phyloP scores from a whole-genome alignment of 2,113 vertebrate genomes.

The Scortum barcoo region DNA sequence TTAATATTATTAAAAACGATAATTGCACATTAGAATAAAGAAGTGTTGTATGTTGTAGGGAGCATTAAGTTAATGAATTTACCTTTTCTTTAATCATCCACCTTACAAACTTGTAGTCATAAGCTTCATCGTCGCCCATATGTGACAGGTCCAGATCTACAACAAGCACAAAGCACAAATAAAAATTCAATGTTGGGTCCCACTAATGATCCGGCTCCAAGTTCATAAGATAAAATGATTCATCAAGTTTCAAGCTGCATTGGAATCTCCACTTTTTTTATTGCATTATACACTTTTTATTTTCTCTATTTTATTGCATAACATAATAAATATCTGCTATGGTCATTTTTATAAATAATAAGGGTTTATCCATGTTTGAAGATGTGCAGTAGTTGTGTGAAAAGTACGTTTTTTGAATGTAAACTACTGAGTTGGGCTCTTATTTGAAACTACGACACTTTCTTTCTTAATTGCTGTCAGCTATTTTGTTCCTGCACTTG shows the following conservation, averaged over 20 bases:
- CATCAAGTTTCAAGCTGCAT: not conserved
- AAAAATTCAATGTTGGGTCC: not conserved
- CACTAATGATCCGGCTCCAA: not conserved
- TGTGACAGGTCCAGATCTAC: conserved; percentile 91
- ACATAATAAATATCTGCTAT: too few relatives aligned
- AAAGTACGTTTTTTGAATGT: not conserved
- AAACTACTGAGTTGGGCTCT: not conserved
- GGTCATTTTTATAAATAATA: not conserved
- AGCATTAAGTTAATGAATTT: not conserved
- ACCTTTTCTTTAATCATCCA: conserved; percentile 99
- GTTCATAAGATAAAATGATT: not conserved
- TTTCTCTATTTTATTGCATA: too few relatives aligned
- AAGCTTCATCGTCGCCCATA: conserved; percentile 85
- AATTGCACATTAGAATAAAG: not conserved
- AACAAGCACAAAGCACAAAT: conserved; percentile 9
- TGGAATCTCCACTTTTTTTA: too few relatives aligned
- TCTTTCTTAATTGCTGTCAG: too few relatives aligned
- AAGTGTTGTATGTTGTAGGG: not conserved
- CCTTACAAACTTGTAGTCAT: conserved; percentile 96
- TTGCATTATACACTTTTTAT: too few relatives aligned
- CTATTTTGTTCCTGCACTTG: not conserved
- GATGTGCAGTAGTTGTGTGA: too few relatives aligned
- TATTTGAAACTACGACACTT: not conserved
- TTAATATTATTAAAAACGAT: not conserved
- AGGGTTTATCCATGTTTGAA: not conserved